Base-by-base conservation (phyloP, 2,888 invertebrate genomes). In the Drosophila macrothrix region DNA sequence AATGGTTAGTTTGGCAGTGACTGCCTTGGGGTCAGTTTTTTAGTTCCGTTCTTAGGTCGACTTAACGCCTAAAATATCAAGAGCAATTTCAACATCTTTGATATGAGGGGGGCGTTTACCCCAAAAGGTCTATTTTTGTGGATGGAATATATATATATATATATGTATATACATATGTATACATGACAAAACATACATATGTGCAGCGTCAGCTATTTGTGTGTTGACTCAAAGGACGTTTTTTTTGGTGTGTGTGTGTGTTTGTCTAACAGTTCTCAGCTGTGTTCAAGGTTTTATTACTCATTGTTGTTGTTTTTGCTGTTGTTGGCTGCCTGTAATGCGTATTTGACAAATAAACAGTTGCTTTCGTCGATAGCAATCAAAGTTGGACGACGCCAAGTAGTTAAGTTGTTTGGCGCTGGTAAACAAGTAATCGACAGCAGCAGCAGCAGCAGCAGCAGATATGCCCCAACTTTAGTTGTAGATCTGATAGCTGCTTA, bases 291-390 rank as follows among this genome's bases (percentile, higher is more conserved):
- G 78, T 83, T 85, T 77, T 89, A 82, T 83, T 80, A 74, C 76
- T 67, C 52, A 65, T 78, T 80, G 78, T 76, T 76, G 64, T 33
- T 54, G 68, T 66, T 74, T 62, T 33, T 62, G 54, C 35, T 71
- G 72, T 66, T 60, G 85, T 59, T 80, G 68, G 76, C 80, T 80
- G 78, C 75, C 73, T 87, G 85, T 86, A 86, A 89, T 86, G 86
- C 90, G 90, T 90, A 88, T 88, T 88, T 90, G 86, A 88, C 87
- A 88, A 88, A 88, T 90, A 88, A 88, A 88, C 87, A 90, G 88
- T 87, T 88, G 86, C 84, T 90, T 89, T 65, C 73, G 66, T 64
- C 76, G 86, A 87, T 90, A 77, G 80, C 88, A 88, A 88, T 90
- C 87, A 85, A 90, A 84, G 78, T 74, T 66, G 63, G 59, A 74